Percentiles rank a stretch among this genome's conserved stretches.
Evolutionary conservation across 2,888 invertebrate species (phyloP).

Genomic region (Piscicola geometra): DNA sequence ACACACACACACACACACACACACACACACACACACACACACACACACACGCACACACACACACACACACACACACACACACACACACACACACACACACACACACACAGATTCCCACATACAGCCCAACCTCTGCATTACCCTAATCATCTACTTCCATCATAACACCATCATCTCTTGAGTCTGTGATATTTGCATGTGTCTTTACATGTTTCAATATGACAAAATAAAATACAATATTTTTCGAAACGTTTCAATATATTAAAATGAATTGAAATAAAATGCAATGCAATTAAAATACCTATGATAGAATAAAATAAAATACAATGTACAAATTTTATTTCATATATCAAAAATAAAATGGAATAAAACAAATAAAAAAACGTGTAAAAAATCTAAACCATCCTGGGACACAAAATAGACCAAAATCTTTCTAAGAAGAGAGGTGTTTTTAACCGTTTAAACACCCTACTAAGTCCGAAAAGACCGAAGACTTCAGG

Average conservation of each 20-base stretch:
- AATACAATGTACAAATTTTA: too few relatives aligned
- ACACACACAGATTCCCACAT: background rate
- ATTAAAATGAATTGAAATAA: too few relatives aligned
- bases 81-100: conserved; percentile 13
- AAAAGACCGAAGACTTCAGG: too few relatives aligned
- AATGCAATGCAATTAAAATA: too few relatives aligned
- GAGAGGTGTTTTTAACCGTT: too few relatives aligned
- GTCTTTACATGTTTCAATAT: too few relatives aligned
- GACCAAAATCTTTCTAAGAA: conserved; percentile 8
- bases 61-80: conserved; percentile 19
- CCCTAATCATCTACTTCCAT: background rate
- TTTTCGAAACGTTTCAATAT: too few relatives aligned
- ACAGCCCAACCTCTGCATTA: background rate
- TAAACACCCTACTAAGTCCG: too few relatives aligned
- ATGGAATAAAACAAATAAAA: background rate
- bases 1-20: conserved; percentile 19
- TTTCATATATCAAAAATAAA: background rate
- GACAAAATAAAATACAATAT: too few relatives aligned
- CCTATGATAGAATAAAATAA: too few relatives aligned
- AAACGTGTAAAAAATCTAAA: background rate
- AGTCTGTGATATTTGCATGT: background rate
- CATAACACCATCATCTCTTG: background rate
- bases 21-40: conserved; percentile 19
- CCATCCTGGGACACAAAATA: background rate
- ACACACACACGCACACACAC: conserved; percentile 19